Evolutionary conservation across 2,113 vertebrate genomes (phyloP), one percentile per base, ranked within the genome.

Genomic region (Rattus norvegicus): DNA sequence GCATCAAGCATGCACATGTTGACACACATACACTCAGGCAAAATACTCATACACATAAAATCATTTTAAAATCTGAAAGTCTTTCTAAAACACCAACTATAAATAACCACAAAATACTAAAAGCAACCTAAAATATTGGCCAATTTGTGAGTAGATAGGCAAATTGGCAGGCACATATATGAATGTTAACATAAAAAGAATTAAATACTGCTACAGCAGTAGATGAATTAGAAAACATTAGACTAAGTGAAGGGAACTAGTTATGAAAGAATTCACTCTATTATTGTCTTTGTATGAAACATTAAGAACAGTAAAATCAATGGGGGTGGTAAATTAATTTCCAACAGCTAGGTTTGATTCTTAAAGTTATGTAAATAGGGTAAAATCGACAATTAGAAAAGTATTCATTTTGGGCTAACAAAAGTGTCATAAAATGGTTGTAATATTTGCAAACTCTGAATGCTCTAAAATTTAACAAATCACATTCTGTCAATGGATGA

Each of bases 371-470:
- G 22, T 69, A 67, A 95, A 8, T 85, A 63, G 26, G 56, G 28
- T 65, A 16, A n/a, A 91, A 89, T 4, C 73, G 7, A 56, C 67
- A 90, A 92, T 72, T 84, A 63, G 22, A 88, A 81, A 36, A 13
- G 36, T 33, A 19, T n/a, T 90, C 86, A 30, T 88, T 94, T 84
- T 59, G 12, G 30, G 22, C 36, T 90, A 26, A 92, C 79, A 73
- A 92, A 91, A 90, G 88, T 87, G 4, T 87, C 36, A 76, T 90
- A 81, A 86, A 83, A 84, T 72, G 43, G 93, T 84, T 87, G 22
- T 92, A 36, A 75, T 67, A 47, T 54, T 90, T 92, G 9, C 14
- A 91, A 92, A 77, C 39, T 61, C 2, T 86, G 39, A 77, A 88
- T 85, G 47, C 17, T 39, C 14, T 79, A 93, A 87, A 95, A 88